phyloP scores from a whole-genome alignment of 2,113 vertebrate species.

The Sula dactylatra region DNA sequence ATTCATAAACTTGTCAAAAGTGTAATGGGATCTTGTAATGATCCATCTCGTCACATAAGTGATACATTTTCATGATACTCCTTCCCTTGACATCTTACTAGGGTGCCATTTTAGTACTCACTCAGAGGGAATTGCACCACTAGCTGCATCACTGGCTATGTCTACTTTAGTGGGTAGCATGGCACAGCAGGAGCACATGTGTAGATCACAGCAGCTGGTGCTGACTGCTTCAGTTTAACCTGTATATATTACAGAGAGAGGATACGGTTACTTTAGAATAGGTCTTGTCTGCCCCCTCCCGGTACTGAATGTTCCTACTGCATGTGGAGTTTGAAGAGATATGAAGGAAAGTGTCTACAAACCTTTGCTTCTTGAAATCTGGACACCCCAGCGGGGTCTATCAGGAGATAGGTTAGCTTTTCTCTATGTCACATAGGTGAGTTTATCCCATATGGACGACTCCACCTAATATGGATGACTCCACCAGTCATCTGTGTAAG shows the following conservation, averaged over 20 bases:
- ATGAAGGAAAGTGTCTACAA: neutral
- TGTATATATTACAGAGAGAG: fast-evolving
- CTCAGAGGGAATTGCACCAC: neutral
- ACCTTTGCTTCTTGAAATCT: neutral
- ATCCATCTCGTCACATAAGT: neutral
- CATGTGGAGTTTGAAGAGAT: neutral
- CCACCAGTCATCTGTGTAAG: neutral
- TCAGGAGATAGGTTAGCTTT: neutral
- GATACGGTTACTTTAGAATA: neutral
- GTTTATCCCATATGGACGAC: neutral
- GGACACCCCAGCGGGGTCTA: neutral
- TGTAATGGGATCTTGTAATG: neutral
- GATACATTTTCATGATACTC: neutral
- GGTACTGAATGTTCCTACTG: neutral
- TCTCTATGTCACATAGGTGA: neutral
- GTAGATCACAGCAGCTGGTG: neutral
- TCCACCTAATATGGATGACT: neutral
- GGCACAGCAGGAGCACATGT: neutral
- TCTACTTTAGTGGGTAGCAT: neutral
- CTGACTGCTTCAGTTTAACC: neutral
- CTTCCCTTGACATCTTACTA: neutral
- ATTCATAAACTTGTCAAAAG: neutral
- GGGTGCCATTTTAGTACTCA: neutral
- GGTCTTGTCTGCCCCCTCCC: neutral
- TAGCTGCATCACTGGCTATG: neutral